Evolutionary conservation across 2,888 invertebrate species (phyloP).

Genomic region (Chydorus sphaericus): DNA sequence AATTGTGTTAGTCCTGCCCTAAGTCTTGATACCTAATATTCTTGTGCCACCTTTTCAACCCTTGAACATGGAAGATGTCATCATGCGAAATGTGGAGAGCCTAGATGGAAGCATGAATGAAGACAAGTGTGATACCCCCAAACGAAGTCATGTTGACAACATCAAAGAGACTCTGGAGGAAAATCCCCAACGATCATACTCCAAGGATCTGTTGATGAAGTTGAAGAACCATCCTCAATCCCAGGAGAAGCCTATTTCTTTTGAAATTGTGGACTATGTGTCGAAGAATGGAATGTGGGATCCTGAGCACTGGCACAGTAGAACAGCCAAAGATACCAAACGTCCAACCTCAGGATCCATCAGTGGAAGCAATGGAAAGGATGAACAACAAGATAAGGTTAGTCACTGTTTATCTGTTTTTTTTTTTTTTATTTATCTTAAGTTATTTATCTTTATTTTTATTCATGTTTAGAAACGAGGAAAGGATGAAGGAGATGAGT

Average conservation of each 20-base stretch:
- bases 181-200: slow-evolving; percentile 29
- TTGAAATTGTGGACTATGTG: slow-evolving; percentile 33
- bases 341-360: slow-evolving; percentile 41
- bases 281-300: slow-evolving; percentile 32
- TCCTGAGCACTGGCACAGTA: slow-evolving; percentile 38
- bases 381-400: slow-evolving; percentile 37
- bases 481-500: slow-evolving; percentile 66
- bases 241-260: slow-evolving; percentile 52
- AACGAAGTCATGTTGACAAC: neutral
- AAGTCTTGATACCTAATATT: neutral
- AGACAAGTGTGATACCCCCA: neutral
- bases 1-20: neutral
- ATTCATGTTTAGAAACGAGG: slow-evolving; percentile 41
- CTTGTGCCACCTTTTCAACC: neutral
- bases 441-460: neutral
- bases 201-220: slow-evolving; percentile 53
- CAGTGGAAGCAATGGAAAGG: slow-evolving; percentile 35
- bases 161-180: neutral
- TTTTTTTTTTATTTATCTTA: neutral
- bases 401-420: neutral
- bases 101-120: neutral
- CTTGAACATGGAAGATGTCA: neutral
- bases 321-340: slow-evolving; percentile 40
- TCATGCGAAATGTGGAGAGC: neutral
- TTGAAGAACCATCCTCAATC: slow-evolving; percentile 54